phyloP scores from a whole-genome alignment of 2,888 invertebrate genomes.

The Nomada flava region DNA sequence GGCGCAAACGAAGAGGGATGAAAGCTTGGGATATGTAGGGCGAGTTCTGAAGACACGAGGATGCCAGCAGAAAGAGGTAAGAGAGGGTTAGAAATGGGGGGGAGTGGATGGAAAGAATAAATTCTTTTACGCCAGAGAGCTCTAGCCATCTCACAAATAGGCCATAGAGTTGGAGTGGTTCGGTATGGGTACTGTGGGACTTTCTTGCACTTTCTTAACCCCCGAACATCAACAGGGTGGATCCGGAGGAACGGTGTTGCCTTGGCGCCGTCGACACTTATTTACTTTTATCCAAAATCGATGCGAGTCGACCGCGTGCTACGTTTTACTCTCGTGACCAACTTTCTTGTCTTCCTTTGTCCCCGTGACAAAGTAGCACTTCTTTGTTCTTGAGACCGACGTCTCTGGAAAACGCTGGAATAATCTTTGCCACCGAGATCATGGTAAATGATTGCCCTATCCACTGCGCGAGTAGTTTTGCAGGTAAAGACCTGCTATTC shows the following conservation, averaged over 20 bases:
- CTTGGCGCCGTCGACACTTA: slow-evolving; percentile 64
- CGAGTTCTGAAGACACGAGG: not conserved
- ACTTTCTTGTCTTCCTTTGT: slow-evolving; percentile 30
- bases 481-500: too few species aligned
- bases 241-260: slow-evolving; percentile 45
- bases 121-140: slow-evolving; percentile 69
- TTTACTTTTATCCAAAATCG: slow-evolving; percentile 79
- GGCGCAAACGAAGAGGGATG: not conserved
- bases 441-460: too few species aligned
- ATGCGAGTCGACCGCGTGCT: slow-evolving; percentile 54
- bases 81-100: slow-evolving; percentile 41
- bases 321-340: slow-evolving; percentile 16
- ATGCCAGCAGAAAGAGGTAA: not conserved
- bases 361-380: not conserved
- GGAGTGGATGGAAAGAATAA: slow-evolving; percentile 58
- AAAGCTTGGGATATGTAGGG: not conserved
- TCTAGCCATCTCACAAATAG: slow-evolving; percentile 77
- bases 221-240: slow-evolving; percentile 48
- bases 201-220: slow-evolving; percentile 60
- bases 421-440: too few species aligned
- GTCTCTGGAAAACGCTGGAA: too few species aligned
- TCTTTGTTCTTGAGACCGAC: too few species aligned
- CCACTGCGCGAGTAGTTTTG: too few species aligned
- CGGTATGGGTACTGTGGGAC: slow-evolving; percentile 75
- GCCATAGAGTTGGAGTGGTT: slow-evolving; percentile 77